phyloP scores from a whole-genome alignment of 2,888 invertebrate genomes.

The Agrenia bidenticulata region DNA sequence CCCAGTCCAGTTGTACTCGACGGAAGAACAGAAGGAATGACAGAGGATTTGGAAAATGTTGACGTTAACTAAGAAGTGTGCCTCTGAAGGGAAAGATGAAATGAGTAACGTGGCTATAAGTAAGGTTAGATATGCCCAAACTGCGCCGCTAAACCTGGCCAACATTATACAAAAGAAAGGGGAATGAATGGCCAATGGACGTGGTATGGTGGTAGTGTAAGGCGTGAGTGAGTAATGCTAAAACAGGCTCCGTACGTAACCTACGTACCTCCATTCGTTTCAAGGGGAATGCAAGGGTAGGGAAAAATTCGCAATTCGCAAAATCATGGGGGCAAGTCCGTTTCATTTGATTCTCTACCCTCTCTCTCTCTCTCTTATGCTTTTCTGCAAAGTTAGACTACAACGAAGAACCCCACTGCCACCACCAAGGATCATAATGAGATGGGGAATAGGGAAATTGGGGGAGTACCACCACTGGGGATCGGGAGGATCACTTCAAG shows the following conservation, averaged over 20 bases:
- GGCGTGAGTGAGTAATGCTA: slow-evolving; percentile 10
- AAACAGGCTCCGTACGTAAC: slow-evolving; percentile 1
- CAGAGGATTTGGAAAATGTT: background rate
- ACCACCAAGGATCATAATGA: no score
- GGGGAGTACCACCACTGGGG: no score
- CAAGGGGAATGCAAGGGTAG: slow-evolving; percentile 33
- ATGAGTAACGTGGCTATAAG: slow-evolving; percentile 16
- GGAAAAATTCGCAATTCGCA: slow-evolving; percentile 35
- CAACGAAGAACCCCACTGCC: no score
- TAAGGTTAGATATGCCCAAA: slow-evolving; percentile 22
- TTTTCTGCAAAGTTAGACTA: background rate
- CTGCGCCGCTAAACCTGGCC: slow-evolving; percentile 32
- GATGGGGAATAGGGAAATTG: no score
- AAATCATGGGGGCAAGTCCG: slow-evolving; percentile 10
- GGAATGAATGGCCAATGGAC: background rate
- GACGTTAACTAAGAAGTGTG: background rate
- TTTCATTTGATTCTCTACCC: background rate
- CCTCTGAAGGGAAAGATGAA: slow-evolving; percentile 12
- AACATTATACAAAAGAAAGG: background rate
- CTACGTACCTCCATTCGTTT: slow-evolving; percentile 6
- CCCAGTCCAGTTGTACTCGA: background rate
- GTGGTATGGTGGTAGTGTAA: background rate
- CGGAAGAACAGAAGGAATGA: background rate
- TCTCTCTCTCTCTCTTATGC: background rate
- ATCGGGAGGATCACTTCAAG: no score